Conservation (phyloP, 2,113 vertebrate species). For the Cromileptes altivelis region DNA sequence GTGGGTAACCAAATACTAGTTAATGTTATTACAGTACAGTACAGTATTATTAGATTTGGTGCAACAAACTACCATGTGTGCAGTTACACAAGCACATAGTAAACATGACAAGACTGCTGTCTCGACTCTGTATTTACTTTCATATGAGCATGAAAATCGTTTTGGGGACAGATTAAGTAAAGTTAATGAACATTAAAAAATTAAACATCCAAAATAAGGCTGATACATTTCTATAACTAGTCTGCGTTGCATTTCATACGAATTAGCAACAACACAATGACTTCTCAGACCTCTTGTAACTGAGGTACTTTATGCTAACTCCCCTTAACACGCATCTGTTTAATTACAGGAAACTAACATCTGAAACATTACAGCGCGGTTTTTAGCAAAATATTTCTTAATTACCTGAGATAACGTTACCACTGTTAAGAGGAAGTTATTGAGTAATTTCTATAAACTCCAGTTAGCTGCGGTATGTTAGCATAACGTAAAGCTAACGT, state of each 20-base stretch:
- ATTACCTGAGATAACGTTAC: background rate
- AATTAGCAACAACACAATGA: background rate
- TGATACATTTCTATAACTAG: background rate
- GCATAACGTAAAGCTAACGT: background rate
- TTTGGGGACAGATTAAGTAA: background rate
- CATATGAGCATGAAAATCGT: background rate
- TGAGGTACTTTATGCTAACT: background rate
- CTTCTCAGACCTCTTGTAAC: background rate
- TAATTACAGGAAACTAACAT: background rate
- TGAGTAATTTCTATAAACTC: background rate
- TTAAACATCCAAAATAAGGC: background rate
- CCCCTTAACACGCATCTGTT: background rate
- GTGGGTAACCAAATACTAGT: background rate
- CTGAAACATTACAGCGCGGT: background rate
- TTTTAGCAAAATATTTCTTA: background rate
- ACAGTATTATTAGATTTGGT: background rate
- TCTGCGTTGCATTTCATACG: background rate
- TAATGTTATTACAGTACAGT: background rate
- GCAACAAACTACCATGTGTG: background rate
- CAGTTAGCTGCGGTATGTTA: background rate
- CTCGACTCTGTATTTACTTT: background rate
- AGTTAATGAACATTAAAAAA: background rate
- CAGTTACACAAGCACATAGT: background rate
- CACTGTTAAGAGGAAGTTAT: rapidly evolving
- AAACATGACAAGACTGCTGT: background rate